Conservation (phyloP, 2,113 vertebrate genomes). For the Podarcis muralis region DNA sequence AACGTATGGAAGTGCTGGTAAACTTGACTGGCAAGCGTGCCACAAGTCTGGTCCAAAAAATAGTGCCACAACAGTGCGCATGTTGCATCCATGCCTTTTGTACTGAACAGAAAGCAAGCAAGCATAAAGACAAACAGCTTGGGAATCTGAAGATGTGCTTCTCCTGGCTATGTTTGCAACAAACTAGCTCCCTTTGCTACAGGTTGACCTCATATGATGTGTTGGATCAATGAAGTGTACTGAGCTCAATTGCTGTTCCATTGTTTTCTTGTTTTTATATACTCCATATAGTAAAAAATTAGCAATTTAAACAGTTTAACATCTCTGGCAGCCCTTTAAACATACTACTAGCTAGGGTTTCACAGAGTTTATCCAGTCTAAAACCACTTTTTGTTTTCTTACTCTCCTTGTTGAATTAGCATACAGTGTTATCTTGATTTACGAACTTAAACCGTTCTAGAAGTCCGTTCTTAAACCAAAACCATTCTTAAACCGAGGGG, state of each 20-base stretch:
- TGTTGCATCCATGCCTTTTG: background rate
- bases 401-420: background rate
- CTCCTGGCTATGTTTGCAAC: no score
- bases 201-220: background rate
- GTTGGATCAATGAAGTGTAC: background rate
- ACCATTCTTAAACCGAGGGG: no score
- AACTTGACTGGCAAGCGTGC: background rate
- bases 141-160: background rate
- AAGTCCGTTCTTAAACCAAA: no score
- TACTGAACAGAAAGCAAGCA: background rate
- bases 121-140: background rate
- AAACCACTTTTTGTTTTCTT: background rate
- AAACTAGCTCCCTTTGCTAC: background rate
- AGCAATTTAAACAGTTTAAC: no score
- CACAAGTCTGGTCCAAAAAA: background rate
- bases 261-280: background rate
- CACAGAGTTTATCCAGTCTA: background rate
- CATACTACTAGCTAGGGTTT: no score
- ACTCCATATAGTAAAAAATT: no score
- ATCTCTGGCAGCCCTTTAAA: background rate
- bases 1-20: background rate
- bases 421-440: no score
- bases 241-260: background rate
- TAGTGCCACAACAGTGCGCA: background rate
- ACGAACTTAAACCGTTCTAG: no score